Evolutionary conservation across 2,888 invertebrate species (phyloP), one percentile per base, ranked within the genome.

Genomic region (Cryptops parisi): DNA sequence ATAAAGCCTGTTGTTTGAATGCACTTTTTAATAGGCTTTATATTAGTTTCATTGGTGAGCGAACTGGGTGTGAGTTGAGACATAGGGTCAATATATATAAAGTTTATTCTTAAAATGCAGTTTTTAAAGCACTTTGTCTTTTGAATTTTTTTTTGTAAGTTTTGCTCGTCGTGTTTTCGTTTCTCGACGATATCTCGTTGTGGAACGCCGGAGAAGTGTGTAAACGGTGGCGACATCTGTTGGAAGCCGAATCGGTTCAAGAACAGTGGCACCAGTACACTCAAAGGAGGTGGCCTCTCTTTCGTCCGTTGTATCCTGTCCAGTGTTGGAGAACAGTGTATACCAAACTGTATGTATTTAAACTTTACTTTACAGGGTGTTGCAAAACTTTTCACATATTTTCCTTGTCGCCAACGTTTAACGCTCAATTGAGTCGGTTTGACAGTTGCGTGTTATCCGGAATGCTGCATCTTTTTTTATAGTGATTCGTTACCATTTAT

Each of bases 151-250:
- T 58, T 58, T 64, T 73, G 60, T 61, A 73, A 80, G 87, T 94
- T 60, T 72, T 91, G 64, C 76, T 91, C 49, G 80, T 82, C 58
- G 86, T 93, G 57, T 91, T 94, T 70, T 81, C 82, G 49, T 84
- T 87, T 69, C 72, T 93, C 64, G 93, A 94, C 67, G 91, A 93
- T 70, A 78, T 93, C 64, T 90, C 91, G 1, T 73, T 93, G 62
- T 85, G 89, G 80, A 84, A 84, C 64, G 85, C 84, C 54, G 83
- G 85, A 39, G 82, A 84, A 66, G 91, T 90, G 26, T 90, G 89
- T 66, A 74, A 77, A 58, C 79, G 88, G 58, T 93, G 91, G 91
- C 75, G 79, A 58, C 78, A 82, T 41, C 78, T 93, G 27, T 74
- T 93, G 52, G 78, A 81, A 54, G 81, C 83, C 58, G 82, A 87